Evolutionary conservation across 2,888 invertebrate genomes (phyloP).

Genomic region (Callimorpha dominula): DNA sequence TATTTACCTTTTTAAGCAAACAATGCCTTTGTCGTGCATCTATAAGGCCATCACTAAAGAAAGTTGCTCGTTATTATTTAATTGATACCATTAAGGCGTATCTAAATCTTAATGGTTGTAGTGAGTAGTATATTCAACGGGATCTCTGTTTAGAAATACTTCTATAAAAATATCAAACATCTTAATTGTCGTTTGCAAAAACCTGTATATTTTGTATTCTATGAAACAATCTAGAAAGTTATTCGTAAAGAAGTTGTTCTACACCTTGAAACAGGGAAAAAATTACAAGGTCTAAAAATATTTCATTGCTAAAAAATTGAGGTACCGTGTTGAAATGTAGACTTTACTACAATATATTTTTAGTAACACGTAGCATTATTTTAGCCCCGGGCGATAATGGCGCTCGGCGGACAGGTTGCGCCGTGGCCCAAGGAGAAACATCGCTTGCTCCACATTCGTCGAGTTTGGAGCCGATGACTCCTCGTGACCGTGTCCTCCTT

Average conservation of each 20-base stretch:
- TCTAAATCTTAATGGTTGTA: slow-evolving; percentile 43
- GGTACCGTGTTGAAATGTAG: slow-evolving; percentile 38
- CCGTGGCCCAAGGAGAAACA: slow-evolving; percentile 76
- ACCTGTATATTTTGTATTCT: slow-evolving; percentile 27
- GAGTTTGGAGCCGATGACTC: slow-evolving; percentile 83
- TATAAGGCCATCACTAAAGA: slow-evolving; percentile 65
- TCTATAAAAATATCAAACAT: slow-evolving; percentile 28
- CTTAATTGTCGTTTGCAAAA: slow-evolving; percentile 30
- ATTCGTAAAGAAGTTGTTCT: slow-evolving; percentile 24
- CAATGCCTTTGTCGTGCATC: slow-evolving; percentile 67
- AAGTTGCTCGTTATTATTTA: slow-evolving; percentile 64
- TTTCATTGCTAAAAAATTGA: slow-evolving; percentile 34
- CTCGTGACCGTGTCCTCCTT: slow-evolving; percentile 85
- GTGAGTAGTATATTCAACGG: slow-evolving; percentile 36
- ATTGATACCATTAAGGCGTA: slow-evolving; percentile 56
- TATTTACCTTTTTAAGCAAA: slow-evolving; percentile 72
- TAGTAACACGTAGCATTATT: slow-evolving; percentile 57
- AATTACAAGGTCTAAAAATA: slow-evolving; percentile 32
- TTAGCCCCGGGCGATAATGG: slow-evolving; percentile 66
- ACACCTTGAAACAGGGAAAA: slow-evolving; percentile 41
- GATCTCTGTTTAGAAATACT: slow-evolving; percentile 28
- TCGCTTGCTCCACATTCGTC: slow-evolving; percentile 80
- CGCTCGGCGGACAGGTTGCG: slow-evolving; percentile 70
- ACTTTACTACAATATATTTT: slow-evolving; percentile 37
- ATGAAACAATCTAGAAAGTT: slow-evolving; percentile 40